Evolutionary conservation across 2,888 invertebrate genomes (phyloP).

Genomic region (Catocala fraxini): DNA sequence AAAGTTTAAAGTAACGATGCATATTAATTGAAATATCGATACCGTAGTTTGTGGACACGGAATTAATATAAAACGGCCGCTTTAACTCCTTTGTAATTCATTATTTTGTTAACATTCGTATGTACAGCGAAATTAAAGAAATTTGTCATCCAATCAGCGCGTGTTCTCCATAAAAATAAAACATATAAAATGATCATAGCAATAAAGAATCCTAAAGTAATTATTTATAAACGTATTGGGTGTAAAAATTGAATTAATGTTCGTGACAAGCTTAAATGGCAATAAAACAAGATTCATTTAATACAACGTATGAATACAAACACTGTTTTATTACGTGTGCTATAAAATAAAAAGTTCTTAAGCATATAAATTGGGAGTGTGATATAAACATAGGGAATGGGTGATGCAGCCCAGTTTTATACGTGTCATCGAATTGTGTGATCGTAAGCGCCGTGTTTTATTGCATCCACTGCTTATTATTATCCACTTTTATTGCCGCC

Average conservation of each 20-base stretch:
- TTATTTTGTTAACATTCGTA: conserved; percentile 7
- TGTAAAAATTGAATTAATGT: conserved; percentile 37
- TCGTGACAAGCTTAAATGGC: conserved; percentile 34
- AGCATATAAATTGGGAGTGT: conserved; percentile 67
- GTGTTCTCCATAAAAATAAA: too few relatives aligned
- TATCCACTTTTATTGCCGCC: conserved; percentile 62
- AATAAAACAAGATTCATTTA: conserved; percentile 43
- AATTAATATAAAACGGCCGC: conserved; percentile 48
- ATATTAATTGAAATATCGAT: conserved; percentile 79
- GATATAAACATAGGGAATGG: conserved; percentile 64
- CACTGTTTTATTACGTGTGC: conserved; percentile 48
- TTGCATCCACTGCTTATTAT: conserved; percentile 70
- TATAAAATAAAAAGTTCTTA: conserved; percentile 68
- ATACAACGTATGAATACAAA: conserved; percentile 46
- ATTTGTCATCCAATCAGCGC: too few relatives aligned
- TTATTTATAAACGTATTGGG: conserved; percentile 8
- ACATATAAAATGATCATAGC: too few relatives aligned
- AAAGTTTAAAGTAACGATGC: conserved; percentile 80
- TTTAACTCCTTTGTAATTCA: conserved; percentile 16
- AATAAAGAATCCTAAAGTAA: background rate
- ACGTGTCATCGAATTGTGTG: conserved; percentile 70
- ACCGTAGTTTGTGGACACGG: conserved; percentile 62
- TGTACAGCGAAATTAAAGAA: background rate
- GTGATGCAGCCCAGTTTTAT: conserved; percentile 68
- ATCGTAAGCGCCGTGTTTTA: conserved; percentile 70